Percentiles rank a stretch among this genome's conserved stretches.
phyloP scores from a whole-genome alignment of 2,888 invertebrate species.

The Drosophila merina region DNA sequence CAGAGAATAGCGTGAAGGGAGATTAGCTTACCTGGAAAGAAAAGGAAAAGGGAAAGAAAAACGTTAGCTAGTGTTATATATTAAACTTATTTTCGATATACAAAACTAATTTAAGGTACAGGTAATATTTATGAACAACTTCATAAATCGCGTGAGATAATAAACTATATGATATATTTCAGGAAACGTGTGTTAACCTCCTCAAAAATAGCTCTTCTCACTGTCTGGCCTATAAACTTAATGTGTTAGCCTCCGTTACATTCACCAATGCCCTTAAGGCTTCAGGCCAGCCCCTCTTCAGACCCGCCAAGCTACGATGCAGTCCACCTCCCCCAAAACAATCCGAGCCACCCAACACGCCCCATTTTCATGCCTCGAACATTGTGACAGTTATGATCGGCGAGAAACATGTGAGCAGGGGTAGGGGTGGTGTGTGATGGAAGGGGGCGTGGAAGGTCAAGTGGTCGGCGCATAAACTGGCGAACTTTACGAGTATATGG shows the following conservation, averaged over 20 bases:
- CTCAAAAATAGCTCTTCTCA: background rate
- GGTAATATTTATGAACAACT: background rate
- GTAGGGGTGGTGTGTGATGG: conserved; percentile 15
- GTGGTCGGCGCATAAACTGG: conserved; percentile 68
- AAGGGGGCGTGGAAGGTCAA: conserved; percentile 62
- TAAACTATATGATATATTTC: background rate
- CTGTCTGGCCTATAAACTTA: background rate
- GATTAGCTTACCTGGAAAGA: conserved; percentile 50
- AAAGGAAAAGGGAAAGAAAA: conserved; percentile 16
- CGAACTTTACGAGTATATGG: conserved; percentile 63
- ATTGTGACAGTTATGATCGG: conserved; percentile 50
- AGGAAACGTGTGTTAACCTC: background rate
- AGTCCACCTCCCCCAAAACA: conserved; percentile 4
- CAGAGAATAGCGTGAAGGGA: conserved; percentile 13
- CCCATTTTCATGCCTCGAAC: conserved; percentile 46
- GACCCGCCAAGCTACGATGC: background rate
- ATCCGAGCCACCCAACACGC: conserved; percentile 36
- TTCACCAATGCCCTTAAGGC: conserved; percentile 32
- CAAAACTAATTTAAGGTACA: background rate
- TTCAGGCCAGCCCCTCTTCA: conserved; percentile 5
- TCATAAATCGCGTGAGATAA: background rate
- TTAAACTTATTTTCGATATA: background rate
- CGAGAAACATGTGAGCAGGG: conserved; percentile 19
- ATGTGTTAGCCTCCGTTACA: conserved; percentile 27
- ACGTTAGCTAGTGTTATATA: background rate